A percentile compares a stretch with the other conserved stretches of the same genome.
phyloP scores from a whole-genome alignment of 2,797 vertebrate genomes.

The Haliaeetus vocifer region DNA sequence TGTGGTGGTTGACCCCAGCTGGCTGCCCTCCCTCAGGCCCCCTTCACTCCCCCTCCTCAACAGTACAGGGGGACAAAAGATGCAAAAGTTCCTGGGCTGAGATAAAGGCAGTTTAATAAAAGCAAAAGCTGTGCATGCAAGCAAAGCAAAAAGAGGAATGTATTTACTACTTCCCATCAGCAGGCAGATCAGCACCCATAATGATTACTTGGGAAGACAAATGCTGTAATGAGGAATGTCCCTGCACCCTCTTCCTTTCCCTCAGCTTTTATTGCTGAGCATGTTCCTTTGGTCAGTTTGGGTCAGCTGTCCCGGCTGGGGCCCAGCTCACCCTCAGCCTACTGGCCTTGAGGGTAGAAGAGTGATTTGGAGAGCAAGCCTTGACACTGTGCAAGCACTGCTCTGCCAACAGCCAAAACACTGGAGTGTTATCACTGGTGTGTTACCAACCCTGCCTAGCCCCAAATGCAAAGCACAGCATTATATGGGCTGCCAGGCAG shows the following conservation, averaged over 20 bases:
- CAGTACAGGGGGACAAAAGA: not conserved
- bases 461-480: not conserved
- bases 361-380: not conserved
- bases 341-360: not conserved
- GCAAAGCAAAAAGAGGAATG: not conserved
- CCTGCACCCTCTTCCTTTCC: not conserved
- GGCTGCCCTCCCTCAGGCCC: rapidly evolving
- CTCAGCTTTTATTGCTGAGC: not conserved
- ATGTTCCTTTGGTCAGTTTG: not conserved
- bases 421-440: not conserved
- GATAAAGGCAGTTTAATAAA: not conserved
- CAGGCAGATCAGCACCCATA: not conserved
- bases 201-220: not conserved
- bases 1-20: not conserved
- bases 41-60: not conserved
- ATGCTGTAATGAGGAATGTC: not conserved
- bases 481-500: too few relatives aligned
- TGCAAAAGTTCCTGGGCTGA: not conserved
- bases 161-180: not conserved
- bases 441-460: not conserved
- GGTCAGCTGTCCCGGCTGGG: not conserved
- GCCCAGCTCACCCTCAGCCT: not conserved
- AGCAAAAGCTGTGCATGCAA: not conserved
- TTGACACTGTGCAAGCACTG: not conserved
- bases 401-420: not conserved